Base-by-base conservation (phyloP, 2,888 invertebrate species). In the Oscheius sp. region DNA sequence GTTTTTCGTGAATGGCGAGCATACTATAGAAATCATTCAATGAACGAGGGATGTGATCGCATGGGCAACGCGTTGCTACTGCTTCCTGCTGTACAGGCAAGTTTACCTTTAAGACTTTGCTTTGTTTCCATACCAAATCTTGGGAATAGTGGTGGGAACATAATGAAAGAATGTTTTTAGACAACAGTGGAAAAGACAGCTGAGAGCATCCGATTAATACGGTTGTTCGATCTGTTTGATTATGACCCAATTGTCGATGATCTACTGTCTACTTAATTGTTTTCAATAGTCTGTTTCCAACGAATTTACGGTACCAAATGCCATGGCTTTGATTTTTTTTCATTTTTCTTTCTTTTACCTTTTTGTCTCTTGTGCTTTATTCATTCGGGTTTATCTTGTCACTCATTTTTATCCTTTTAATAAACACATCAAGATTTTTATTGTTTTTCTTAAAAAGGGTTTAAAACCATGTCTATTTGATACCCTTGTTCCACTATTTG, bases 191-290 rank as follows among this genome's bases (percentile, higher is more conserved):
- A 76, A 41, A 67, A 72, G 38, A 57, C 74, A 12, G 68, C 71
- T 24, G 77, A 80, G 61, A 78, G 78, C 65, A 81, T 78, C 57
- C 80, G 80, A 63, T 67, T 82, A 30, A 72, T 81, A 22, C 78
- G 82, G 12, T 74, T 81, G 30, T 82, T 82, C 67, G 77, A 80
- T 32, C 66, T 81, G 22, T 72, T 78, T 67, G 80, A 80, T 20
- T 82, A 82, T 61, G 81, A 82, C 67, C 72, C 78, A 56, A 62
- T 82, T 33, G 69, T 82, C 36, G 80, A 82, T 67, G 82, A 82
- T 62, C 67, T 81, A 8, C 51, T 54, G n/a, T n/a, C n/a, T n/a
- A n/a, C n/a, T n/a, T n/a, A n/a, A n/a, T n/a, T n/a, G n/a, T n/a
- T n/a, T n/a, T n/a, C n/a, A n/a, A n/a, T n/a, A n/a, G n/a, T n/a